Evolutionary conservation across 2,888 invertebrate species (phyloP).

Genomic region (Temnothorax rugatulus): DNA sequence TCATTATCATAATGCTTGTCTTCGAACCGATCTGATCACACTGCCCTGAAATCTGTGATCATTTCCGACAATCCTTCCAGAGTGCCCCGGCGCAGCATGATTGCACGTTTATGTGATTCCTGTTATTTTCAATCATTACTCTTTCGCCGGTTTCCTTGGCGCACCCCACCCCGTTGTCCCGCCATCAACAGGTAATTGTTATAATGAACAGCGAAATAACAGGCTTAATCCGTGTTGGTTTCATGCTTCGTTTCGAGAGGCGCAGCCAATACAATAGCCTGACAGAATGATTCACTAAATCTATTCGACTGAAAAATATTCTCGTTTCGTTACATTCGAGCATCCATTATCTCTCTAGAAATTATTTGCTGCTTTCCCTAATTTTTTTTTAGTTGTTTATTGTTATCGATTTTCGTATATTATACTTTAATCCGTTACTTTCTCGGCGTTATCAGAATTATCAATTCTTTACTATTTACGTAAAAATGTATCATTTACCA

Average conservation of each 20-base stretch:
- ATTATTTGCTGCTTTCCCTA: not conserved
- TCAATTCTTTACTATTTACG: not conserved
- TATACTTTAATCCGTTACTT: not conserved
- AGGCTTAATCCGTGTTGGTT: slow-evolving; percentile 68
- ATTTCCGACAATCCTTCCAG: slow-evolving; percentile 74
- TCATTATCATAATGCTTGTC: slow-evolving; percentile 85
- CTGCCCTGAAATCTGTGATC: slow-evolving; percentile 77
- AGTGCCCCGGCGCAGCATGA: slow-evolving; percentile 77
- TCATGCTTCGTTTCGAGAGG: slow-evolving; percentile 70
- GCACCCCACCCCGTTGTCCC: slow-evolving; percentile 57
- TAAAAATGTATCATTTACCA: not conserved
- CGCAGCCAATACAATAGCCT: slow-evolving; percentile 52
- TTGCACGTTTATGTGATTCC: slow-evolving; percentile 84
- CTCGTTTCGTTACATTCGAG: slow-evolving; percentile 19
- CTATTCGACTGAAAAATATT: slow-evolving; percentile 48
- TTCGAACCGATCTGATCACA: slow-evolving; percentile 79
- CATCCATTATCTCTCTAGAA: not conserved
- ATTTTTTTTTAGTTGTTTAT: slow-evolving; percentile 6
- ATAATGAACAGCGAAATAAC: slow-evolving; percentile 80
- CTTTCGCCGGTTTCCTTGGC: slow-evolving; percentile 67
- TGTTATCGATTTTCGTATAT: not conserved
- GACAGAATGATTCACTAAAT: slow-evolving; percentile 54
- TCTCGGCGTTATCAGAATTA: not conserved
- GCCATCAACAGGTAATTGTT: slow-evolving; percentile 78
- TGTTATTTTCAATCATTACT: slow-evolving; percentile 85